Conservation (phyloP, 2,113 vertebrate species). For the Ptychochromis oligacanthus region DNA sequence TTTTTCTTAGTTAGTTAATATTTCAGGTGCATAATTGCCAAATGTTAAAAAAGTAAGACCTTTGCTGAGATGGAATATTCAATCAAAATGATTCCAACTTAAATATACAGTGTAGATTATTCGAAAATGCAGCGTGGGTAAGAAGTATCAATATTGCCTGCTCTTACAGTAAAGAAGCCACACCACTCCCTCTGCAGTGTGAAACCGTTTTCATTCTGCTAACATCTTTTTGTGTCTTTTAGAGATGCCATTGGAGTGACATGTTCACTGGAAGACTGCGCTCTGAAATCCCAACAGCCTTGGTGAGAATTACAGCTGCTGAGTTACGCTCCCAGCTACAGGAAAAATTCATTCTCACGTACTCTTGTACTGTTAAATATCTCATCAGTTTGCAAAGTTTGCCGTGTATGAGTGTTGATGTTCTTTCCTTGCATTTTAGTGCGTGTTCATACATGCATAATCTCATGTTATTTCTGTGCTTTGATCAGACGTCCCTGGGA, state of each 20-base stretch:
- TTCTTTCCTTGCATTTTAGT: neutral
- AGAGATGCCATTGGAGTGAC: constrained; percentile 97
- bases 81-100: neutral
- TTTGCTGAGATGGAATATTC: neutral
- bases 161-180: neutral
- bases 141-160: neutral
- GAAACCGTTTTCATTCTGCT: neutral
- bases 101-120: neutral
- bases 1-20: neutral
- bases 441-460: neutral
- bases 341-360: neutral
- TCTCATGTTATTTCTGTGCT: neutral
- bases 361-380: neutral
- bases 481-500: constrained; percentile 86
- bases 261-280: constrained; percentile 97
- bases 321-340: neutral
- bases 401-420: neutral
- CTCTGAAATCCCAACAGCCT: constrained; percentile 92
- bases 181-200: neutral
- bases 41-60: accelerated
- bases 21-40: neutral
- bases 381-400: neutral
- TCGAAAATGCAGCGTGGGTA: neutral
- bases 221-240: constrained; percentile 5
- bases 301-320: constrained; percentile 82